Evolutionary conservation across 1,140 invertebrate species (phyloP).

Genomic region (Lerema accius): DNA sequence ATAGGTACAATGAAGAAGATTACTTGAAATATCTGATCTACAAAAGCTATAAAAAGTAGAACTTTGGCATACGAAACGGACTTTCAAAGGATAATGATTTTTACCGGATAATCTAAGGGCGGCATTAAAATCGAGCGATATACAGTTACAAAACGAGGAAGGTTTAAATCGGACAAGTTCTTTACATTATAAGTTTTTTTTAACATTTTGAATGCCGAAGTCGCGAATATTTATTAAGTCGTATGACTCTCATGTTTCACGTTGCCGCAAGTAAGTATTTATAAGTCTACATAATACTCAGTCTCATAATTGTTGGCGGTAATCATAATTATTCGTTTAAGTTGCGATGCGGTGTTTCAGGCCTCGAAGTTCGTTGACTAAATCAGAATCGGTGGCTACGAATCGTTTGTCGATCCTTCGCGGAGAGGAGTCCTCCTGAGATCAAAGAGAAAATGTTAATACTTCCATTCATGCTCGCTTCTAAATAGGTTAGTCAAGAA

Average conservation of each 20-base stretch:
- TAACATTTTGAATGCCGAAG: constrained; percentile 59
- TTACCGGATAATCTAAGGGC: constrained; percentile 18
- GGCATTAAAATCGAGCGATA: constrained; percentile 36
- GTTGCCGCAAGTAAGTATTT: constrained; percentile 65
- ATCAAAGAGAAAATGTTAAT: constrained; percentile 44
- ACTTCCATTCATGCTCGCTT: constrained; percentile 43
- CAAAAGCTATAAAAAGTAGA: constrained; percentile 33
- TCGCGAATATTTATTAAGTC: constrained; percentile 52
- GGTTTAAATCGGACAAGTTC: constrained; percentile 37
- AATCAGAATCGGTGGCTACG: constrained; percentile 82
- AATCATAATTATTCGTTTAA: constrained; percentile 62
- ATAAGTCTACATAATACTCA: constrained; percentile 77
- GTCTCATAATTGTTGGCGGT: constrained; percentile 79
- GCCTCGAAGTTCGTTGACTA: constrained; percentile 83
- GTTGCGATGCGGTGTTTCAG: constrained; percentile 83
- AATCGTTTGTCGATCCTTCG: constrained; percentile 83
- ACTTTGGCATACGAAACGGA: constrained; percentile 30
- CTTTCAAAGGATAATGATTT: constrained; percentile 26
- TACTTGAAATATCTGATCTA: constrained; percentile 13
- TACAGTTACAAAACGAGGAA: constrained; percentile 33
- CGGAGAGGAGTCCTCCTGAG: constrained; percentile 54
- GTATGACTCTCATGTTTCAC: constrained; percentile 36
- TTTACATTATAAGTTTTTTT: constrained; percentile 54
- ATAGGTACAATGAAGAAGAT: constrained; percentile 12
- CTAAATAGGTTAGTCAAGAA: constrained; percentile 45